A percentile compares a stretch with the other conserved stretches of the same genome.
Conservation (phyloP, 2,797 vertebrate genomes). For the Scyliorhinus canicula region DNA sequence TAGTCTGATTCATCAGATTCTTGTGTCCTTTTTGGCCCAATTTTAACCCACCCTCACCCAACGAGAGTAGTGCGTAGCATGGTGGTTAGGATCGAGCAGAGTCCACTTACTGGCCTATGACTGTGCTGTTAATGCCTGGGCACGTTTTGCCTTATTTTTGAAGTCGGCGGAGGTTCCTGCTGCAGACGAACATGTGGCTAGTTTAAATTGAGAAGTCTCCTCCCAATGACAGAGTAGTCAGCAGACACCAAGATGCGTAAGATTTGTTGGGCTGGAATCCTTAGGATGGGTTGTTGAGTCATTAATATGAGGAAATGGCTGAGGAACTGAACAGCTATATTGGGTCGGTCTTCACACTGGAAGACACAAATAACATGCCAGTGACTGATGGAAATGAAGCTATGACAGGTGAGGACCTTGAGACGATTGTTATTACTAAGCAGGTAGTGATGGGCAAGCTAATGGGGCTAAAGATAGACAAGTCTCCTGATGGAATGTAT, state of each 20-base stretch:
- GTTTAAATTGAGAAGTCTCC: not conserved
- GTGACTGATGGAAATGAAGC: no score
- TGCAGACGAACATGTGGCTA: not conserved
- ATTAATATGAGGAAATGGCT: no score
- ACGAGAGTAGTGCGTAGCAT: not conserved
- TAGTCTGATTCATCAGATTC: not conserved
- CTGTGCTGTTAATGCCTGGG: not conserved
- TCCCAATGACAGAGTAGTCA: not conserved
- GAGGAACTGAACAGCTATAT: no score
- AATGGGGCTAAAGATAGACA: no score
- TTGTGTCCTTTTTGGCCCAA: not conserved
- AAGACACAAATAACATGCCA: no score
- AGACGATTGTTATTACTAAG: no score
- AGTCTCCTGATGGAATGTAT: no score
- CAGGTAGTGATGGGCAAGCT: no score
- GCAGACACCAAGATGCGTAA: not conserved
- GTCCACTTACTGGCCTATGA: not conserved
- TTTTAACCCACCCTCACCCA: not conserved
- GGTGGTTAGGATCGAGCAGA: not conserved
- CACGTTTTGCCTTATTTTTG: not conserved
- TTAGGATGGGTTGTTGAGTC: not conserved
- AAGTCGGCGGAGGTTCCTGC: not conserved
- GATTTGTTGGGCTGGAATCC: not conserved
- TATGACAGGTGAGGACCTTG: no score
- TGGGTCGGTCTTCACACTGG: no score